These are phyloP conservation scores for Eulemur macaco DNA, from an alignment of 2,113 vertebrate genomes.

Conservation along the genomic window DNA sequence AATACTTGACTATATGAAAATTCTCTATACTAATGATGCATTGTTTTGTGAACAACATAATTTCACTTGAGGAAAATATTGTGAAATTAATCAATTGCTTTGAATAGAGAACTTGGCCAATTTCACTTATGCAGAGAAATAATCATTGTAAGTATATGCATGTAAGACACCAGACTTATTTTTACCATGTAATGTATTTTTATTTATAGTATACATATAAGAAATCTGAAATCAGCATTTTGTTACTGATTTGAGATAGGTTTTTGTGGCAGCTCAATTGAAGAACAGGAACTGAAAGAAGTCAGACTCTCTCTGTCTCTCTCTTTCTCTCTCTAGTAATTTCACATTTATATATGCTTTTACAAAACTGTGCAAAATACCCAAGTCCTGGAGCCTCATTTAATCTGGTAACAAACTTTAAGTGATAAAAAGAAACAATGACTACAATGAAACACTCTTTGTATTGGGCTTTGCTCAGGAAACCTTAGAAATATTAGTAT, in stretches of 20 bases:
- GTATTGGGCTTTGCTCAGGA: background rate
- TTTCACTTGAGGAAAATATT: slow-evolving; percentile 16
- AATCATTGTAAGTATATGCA: background rate
- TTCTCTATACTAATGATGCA: background rate
- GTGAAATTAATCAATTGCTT: slow-evolving; percentile 7
- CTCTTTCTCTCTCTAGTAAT: background rate
- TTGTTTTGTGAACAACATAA: background rate
- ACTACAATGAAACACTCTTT: background rate
- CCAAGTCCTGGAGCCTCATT: background rate
- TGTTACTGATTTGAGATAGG: background rate
- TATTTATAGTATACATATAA: background rate
- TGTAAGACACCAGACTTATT: background rate
- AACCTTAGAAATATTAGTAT: background rate
- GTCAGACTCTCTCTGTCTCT: background rate
- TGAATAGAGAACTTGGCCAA: background rate
- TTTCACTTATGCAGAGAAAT: background rate
- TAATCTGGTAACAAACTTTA: background rate
- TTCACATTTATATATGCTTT: background rate
- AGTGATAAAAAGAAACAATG: background rate
- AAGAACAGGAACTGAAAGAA: background rate
- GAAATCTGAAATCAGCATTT: background rate
- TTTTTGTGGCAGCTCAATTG: background rate
- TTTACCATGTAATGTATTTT: background rate
- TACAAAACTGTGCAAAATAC: background rate
- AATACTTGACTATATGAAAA: background rate